A percentile compares a stretch with the other conserved stretches of the same genome.
phyloP scores from a whole-genome alignment of 2,113 vertebrate genomes.

The Thunnus thynnus region DNA sequence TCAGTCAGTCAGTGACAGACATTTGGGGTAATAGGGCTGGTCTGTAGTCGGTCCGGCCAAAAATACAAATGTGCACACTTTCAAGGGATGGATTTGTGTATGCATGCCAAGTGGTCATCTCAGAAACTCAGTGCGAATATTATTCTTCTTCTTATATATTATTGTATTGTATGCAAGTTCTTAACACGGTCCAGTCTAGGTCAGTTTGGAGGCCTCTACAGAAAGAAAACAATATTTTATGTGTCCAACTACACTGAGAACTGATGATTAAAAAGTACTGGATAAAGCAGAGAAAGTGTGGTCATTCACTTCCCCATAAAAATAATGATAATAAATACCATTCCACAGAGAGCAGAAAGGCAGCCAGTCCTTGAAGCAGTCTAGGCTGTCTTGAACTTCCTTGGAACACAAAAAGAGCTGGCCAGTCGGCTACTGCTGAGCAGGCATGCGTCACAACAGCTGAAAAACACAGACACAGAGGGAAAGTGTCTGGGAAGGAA shows the following conservation, averaged over 20 bases:
- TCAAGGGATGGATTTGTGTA: too few relatives aligned
- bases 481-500: conserved; percentile 45
- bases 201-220: background rate
- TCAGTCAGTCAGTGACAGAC: too few relatives aligned
- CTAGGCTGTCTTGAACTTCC: background rate
- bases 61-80: too few relatives aligned
- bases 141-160: too few relatives aligned
- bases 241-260: background rate
- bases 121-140: too few relatives aligned
- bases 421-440: conserved; percentile 12
- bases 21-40: too few relatives aligned
- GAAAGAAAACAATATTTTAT: conserved; percentile 4
- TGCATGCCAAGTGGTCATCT: too few relatives aligned
- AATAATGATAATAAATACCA: background rate
- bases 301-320: background rate
- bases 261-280: background rate
- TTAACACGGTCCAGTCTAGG: background rate
- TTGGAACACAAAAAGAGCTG: background rate
- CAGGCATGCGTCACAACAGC: conserved; percentile 28
- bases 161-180: background rate
- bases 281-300: background rate
- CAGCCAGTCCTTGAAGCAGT: background rate
- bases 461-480: conserved; percentile 27
- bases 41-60: too few relatives aligned
- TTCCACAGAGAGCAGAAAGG: background rate